phyloP scores from a whole-genome alignment of 2,113 vertebrate species.

The Tamias sibiricus region DNA sequence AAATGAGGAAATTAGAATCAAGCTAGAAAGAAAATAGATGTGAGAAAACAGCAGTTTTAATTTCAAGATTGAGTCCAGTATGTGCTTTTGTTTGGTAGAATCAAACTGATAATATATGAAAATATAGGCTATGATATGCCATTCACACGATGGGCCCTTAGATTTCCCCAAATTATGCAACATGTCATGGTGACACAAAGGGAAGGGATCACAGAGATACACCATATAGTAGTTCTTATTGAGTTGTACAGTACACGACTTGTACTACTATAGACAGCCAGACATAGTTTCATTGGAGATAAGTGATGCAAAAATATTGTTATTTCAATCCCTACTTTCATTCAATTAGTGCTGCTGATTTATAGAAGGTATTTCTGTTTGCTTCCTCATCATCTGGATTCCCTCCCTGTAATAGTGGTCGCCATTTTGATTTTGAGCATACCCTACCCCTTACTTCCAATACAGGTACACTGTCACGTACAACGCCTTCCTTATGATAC shows the following conservation, averaged over 20 bases:
- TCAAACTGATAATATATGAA: neutral
- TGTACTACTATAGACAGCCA: accelerated
- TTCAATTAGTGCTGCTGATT: neutral
- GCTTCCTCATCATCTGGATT: neutral
- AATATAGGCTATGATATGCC: neutral
- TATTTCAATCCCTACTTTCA: neutral
- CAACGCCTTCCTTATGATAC: no score
- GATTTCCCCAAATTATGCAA: neutral
- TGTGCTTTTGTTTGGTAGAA: neutral
- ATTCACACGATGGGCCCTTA: neutral
- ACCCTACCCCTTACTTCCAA: neutral
- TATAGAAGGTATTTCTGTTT: neutral
- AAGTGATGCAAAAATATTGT: neutral
- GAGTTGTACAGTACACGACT: neutral
- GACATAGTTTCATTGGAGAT: neutral
- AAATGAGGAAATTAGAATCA: neutral
- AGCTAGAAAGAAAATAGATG: neutral
- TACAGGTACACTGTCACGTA: accelerated
- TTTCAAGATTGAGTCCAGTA: neutral
- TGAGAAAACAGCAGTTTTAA: neutral
- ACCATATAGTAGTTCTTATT: accelerated
- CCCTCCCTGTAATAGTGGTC: neutral
- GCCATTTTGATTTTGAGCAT: accelerated
- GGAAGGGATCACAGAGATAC: neutral
- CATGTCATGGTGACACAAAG: neutral